These are phyloP conservation scores for Barnardius zonarius DNA, from an alignment of 2,113 vertebrate genomes.

Conservation along the genomic window DNA sequence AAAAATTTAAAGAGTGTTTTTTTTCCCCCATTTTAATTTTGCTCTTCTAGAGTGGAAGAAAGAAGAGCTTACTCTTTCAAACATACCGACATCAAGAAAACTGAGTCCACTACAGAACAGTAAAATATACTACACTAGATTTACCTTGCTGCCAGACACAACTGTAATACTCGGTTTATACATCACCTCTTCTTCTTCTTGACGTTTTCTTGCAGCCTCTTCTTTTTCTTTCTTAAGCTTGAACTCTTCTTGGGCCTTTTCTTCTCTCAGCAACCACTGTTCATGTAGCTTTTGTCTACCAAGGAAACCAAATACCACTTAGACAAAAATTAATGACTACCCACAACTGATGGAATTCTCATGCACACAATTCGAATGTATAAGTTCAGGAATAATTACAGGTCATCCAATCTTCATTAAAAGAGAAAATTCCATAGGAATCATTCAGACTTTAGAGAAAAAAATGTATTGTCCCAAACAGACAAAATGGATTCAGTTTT, in stretches of 20 bases:
- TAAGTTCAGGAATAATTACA: neutral
- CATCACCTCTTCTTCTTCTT: slow-evolving; percentile 91
- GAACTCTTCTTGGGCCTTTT: slow-evolving; percentile 90
- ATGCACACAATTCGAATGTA: neutral
- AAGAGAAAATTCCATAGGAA: neutral
- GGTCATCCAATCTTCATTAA: neutral
- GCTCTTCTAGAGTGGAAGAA: neutral
- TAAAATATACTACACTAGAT: neutral
- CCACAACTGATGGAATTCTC: neutral
- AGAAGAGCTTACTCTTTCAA: neutral
- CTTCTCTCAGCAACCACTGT: slow-evolving; percentile 89
- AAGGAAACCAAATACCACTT: slow-evolving; percentile 29
- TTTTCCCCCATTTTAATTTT: neutral
- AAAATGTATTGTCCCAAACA: neutral
- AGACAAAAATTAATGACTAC: neutral
- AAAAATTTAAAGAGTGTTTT: neutral
- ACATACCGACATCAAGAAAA: neutral
- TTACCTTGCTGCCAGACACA: neutral
- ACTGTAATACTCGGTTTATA: neutral
- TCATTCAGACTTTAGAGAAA: neutral
- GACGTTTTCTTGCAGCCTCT: slow-evolving; percentile 81
- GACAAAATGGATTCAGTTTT: neutral
- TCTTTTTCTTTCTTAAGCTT: slow-evolving; percentile 82
- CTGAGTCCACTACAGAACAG: neutral
- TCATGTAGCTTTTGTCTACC: slow-evolving; percentile 83